Evolutionary conservation across 2,797 vertebrate species (phyloP), one percentile per base, ranked within the genome.

Genomic region (Ciconia nigra): DNA sequence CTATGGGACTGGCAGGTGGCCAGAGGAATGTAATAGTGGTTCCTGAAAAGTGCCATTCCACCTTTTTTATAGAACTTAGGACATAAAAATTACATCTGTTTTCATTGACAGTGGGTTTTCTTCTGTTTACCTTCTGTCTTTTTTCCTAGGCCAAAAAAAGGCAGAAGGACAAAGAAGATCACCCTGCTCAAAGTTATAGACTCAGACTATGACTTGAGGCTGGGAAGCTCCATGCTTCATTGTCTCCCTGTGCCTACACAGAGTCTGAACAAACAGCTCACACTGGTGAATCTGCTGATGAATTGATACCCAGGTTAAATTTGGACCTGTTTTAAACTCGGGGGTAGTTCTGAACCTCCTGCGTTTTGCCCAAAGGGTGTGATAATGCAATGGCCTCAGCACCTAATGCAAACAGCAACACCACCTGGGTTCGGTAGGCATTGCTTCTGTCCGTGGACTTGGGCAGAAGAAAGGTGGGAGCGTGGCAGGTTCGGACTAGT

Each of bases 351-450:
- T 82, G 73, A 91, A 89, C 55, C 65, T 58, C 54, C 65, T 33
- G 15, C 41, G 22, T 44, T 70, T 49, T 84, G 57, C 46, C 24
- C 63, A 11, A 63, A 63, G 39, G 17, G 26, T 35, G 16, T 63
- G 61, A 20, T 69, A 19, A 37, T 16, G 7, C 15, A 10, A 3
- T 6, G 5, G 19, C 28, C 31, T 47, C 31, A 19, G 44, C 46
- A 18, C 15, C 33, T 29, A 15, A 22, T 4, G 22, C 13, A 14
- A 20, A 13, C 1, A 3, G n/a, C 22, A 55, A 19, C 28, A 8
- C 15, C 12, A 1, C 24, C 9, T 9, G 37, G 17, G 15, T 28
- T 44, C 4, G 2, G 8, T 13, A 3, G 13, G 22, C 4, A 2
- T 28, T 28, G 28, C 49, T 42, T 42, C 73, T n/a, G 35, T 14